A percentile compares a stretch with the other conserved stretches of the same genome.
These are phyloP conservation scores for Diaprepes abbreviatus DNA, from an alignment of 2,888 invertebrate genomes.

Conservation along the genomic window DNA sequence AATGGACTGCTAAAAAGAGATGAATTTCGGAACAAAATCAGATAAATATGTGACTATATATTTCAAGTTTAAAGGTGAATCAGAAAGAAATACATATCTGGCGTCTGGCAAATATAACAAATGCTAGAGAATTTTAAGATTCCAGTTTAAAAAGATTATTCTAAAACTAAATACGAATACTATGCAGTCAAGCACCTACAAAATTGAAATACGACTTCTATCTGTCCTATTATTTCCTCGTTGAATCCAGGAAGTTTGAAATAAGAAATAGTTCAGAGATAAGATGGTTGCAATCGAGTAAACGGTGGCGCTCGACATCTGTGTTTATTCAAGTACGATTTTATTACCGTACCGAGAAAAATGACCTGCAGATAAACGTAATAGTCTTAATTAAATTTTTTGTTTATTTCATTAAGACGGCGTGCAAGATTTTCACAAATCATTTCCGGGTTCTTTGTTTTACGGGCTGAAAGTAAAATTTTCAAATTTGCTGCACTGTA, in stretches of 20 bases:
- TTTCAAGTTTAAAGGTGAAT: too few species aligned
- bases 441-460: background rate
- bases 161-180: too few species aligned
- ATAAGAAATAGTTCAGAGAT: conserved; percentile 4
- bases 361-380: conserved; percentile 24
- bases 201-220: background rate
- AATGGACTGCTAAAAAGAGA: too few species aligned
- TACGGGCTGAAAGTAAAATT: too few species aligned
- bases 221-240: background rate
- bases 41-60: too few species aligned
- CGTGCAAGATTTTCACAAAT: background rate
- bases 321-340: conserved; percentile 40
- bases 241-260: conserved; percentile 3
- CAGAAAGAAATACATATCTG: too few species aligned
- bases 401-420: conserved; percentile 11
- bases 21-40: too few species aligned
- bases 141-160: too few species aligned
- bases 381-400: conserved; percentile 17
- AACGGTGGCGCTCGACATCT: conserved; percentile 34
- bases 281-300: conserved; percentile 24
- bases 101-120: too few species aligned
- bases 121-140: too few species aligned
- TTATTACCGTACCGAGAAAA: conserved; percentile 33
- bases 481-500: too few species aligned
- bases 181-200: background rate